Conservation (phyloP, 2,888 invertebrate genomes). For the Drosophila phalerata region DNA sequence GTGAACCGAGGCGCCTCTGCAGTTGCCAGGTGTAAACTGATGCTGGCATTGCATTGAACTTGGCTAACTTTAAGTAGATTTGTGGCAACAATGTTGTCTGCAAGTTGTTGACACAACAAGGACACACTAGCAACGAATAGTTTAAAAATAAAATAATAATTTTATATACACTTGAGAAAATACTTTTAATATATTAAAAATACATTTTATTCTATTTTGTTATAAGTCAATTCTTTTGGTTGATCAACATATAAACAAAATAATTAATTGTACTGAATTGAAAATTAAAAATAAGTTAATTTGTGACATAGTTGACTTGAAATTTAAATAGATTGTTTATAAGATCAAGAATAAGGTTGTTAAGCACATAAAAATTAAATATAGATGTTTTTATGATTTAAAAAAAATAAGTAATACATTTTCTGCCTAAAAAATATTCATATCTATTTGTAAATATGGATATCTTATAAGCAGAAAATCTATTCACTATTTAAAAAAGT, state of each 20-base stretch:
- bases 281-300: no score
- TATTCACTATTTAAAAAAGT: no score
- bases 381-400: no score
- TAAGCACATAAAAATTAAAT: neutral
- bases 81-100: slow-evolving; percentile 24
- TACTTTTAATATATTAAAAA: neutral
- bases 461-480: no score
- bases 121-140: slow-evolving; percentile 9
- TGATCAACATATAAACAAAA: no score
- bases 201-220: no score
- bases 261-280: no score
- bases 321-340: neutral
- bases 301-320: neutral
- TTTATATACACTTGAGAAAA: neutral
- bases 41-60: slow-evolving; percentile 43
- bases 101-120: slow-evolving; percentile 33
- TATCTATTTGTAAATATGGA: no score
- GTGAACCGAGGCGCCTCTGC: slow-evolving; percentile 1
- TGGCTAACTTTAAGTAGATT: slow-evolving; percentile 23
- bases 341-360: neutral
- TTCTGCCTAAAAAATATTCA: neutral
- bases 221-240: no score
- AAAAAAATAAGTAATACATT: no score
- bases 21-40: slow-evolving; percentile 51
- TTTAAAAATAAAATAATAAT: neutral